Evolutionary conservation across 2,113 vertebrate species (phyloP).

Genomic region (Gallinago paraguaiae): DNA sequence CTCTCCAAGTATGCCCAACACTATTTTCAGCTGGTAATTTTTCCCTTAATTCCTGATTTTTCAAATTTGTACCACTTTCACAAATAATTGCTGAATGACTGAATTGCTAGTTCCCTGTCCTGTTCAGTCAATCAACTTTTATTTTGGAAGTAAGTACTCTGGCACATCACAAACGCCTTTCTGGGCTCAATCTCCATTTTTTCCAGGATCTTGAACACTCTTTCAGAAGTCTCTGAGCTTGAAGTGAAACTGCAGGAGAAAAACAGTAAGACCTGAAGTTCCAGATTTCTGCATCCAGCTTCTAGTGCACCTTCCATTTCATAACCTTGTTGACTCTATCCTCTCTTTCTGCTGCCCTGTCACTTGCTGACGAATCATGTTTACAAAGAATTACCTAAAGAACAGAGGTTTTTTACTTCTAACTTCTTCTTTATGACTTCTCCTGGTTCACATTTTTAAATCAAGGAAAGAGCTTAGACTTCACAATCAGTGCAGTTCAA

Average conservation of each 20-base stretch:
- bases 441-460: neutral
- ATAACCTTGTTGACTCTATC: neutral
- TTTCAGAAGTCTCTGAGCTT: neutral
- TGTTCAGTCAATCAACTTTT: neutral
- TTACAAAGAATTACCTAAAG: neutral
- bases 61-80: neutral
- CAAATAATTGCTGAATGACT: neutral
- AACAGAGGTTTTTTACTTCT: neutral
- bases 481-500: neutral
- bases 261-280: neutral
- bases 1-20: rapidly evolving
- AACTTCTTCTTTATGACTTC: neutral
- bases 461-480: neutral
- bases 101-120: neutral
- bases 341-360: neutral
- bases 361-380: neutral
- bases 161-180: neutral
- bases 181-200: neutral
- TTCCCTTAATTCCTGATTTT: neutral
- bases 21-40: neutral
- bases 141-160: neutral
- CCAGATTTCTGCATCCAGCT: neutral
- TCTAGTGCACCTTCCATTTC: neutral
- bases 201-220: neutral
- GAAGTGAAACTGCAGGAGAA: neutral